Conservation (phyloP, 2,113 vertebrate species). For the Ivindomyrus marchei region DNA sequence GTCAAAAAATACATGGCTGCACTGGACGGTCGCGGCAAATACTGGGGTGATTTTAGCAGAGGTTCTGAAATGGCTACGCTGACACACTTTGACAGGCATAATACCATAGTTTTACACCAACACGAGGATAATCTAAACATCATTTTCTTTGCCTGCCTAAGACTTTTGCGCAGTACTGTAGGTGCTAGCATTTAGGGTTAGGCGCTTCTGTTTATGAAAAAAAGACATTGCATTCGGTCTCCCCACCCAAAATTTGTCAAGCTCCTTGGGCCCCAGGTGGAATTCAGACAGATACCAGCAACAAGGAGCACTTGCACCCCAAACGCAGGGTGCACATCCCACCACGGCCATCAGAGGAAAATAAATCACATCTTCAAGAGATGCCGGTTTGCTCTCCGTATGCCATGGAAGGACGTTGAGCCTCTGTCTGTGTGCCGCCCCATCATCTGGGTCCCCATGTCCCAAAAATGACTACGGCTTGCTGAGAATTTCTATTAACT, state of each 20-base stretch:
- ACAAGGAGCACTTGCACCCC: background rate
- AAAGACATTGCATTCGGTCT: background rate
- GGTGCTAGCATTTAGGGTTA: background rate
- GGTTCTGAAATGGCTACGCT: no score
- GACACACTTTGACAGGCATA: no score
- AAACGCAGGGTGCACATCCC: background rate
- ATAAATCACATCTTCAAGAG: background rate
- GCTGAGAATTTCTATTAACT: background rate
- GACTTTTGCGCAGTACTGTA: no score
- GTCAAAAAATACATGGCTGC: no score
- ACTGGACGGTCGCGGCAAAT: no score
- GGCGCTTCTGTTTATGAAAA: background rate
- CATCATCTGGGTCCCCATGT: background rate
- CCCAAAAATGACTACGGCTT: background rate
- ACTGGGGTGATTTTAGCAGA: no score
- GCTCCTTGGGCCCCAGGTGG: background rate
- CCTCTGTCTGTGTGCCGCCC: background rate
- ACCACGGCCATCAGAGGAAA: background rate
- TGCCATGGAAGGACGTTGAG: background rate
- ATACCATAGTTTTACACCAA: no score
- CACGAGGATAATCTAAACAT: no score
- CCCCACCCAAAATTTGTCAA: background rate
- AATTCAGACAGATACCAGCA: background rate
- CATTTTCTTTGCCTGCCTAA: no score
- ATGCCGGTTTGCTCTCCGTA: background rate